Evolutionary conservation across 2,888 invertebrate genomes (phyloP), one percentile per base, ranked within the genome.

Genomic region (Oeneis ivallda): DNA sequence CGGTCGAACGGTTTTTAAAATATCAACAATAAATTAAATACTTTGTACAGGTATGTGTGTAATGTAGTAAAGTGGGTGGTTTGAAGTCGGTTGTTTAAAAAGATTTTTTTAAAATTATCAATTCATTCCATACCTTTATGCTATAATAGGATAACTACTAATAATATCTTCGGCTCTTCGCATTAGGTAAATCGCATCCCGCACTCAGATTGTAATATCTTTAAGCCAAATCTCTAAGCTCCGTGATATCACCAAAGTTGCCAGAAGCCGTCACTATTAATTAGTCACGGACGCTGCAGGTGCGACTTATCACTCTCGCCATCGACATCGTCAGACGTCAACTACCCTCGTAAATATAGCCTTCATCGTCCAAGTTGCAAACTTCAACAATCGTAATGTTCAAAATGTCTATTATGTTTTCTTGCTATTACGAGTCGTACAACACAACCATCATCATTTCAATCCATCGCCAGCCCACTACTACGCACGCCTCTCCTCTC

Each of bases 281-380:
- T 58, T 47, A 32, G 15, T 58, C 45, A 47, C 15, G 65, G 70
- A 64, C 15, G 65, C 34, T 62, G 62, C 66, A 69, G 68, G 66
- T 68, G 68, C 56, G 66, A 53, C 47, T 66, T 61, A 68, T 62
- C 60, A 64, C 60, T 45, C 58, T 64, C 37, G 53, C 37, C 8
- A 15, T 52, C 32, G 11, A 34, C 2, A 8, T 34, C 34, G 53
- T 32, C n/a, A 34, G 2, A 15, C 34, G 53, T 32, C n/a, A 34
- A 32, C 10, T 54, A 39, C 37, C 26, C 39, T 57, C 26, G 26
- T 41, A 15, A 41, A 54, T 54, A 54, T 39, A 39, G 2, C 39
- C 37, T 54, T 54, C 52, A 39, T 39, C 8, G 50, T 13, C 13
- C 32, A 53, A 53, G n/a, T 34, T 34, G 13, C n/a, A 17, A 37